Percentiles rank a stretch among this genome's conserved stretches.
These are phyloP conservation scores for Chromoteleia sp. DNA, from an alignment of 2,888 invertebrate species.

Conservation along the genomic window DNA sequence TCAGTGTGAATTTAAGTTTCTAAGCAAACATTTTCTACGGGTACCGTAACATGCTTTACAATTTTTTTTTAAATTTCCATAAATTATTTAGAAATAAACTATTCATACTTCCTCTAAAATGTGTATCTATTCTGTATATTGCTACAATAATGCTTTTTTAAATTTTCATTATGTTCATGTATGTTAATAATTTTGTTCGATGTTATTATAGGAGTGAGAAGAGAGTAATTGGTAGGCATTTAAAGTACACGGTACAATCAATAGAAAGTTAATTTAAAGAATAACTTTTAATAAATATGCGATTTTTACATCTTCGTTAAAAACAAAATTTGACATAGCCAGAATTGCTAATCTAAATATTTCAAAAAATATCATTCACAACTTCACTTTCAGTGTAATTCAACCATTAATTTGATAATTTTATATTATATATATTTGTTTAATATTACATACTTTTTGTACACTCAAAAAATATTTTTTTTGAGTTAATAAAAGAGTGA, in stretches of 20 bases:
- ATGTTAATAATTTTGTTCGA: conserved; percentile 2
- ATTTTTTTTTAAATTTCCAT: too few relatives aligned
- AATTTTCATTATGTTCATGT: background rate
- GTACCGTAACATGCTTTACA: too few relatives aligned
- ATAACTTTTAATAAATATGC: background rate
- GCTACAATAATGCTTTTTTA: background rate
- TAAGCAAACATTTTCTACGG: too few relatives aligned
- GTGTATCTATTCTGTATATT: background rate
- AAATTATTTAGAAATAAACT: too few relatives aligned
- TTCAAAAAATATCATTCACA: too few relatives aligned
- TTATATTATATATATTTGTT: too few relatives aligned
- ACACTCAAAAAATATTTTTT: too few relatives aligned
- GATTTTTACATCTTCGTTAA: background rate
- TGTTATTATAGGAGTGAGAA: background rate
- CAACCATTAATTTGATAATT: too few relatives aligned
- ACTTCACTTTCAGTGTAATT: too few relatives aligned
- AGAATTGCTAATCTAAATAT: background rate
- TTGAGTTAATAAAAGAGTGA: too few relatives aligned
- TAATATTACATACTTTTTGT: too few relatives aligned
- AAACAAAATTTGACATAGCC: background rate
- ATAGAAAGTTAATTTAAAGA: background rate
- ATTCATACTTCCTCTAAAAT: background rate
- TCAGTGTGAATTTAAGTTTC: too few relatives aligned
- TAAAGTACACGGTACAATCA: background rate
- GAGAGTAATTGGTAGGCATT: background rate